Evolutionary conservation across 1,140 invertebrate genomes (phyloP).

Genomic region (Atta cephalotes): DNA sequence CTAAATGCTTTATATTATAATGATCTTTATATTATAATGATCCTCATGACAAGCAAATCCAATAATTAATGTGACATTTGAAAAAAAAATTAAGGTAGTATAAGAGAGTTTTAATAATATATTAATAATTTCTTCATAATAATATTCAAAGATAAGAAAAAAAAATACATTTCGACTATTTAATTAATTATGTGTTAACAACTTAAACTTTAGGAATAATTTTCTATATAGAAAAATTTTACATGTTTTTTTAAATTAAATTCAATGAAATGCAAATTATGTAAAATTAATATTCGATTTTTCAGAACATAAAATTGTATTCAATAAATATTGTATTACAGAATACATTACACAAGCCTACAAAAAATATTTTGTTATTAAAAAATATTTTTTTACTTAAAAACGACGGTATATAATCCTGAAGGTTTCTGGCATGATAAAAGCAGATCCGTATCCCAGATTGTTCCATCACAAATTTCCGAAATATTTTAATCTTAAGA

Average conservation of each 20-base stretch:
- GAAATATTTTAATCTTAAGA: too few relatives aligned
- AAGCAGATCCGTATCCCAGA: too few relatives aligned
- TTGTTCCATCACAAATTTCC: too few relatives aligned
- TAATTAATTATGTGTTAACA: not conserved
- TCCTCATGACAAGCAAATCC: not conserved
- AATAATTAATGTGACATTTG: not conserved
- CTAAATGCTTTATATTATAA: not conserved
- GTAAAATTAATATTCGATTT: not conserved
- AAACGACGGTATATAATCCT: too few relatives aligned
- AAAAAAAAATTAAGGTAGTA: constrained; percentile 19
- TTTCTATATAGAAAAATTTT: not conserved
- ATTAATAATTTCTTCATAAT: not conserved
- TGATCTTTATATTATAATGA: not conserved
- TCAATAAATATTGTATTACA: not conserved
- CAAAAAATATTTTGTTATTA: too few relatives aligned
- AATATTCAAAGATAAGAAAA: not conserved
- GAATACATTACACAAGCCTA: not conserved
- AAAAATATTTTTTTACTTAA: too few relatives aligned
- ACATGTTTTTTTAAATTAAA: not conserved
- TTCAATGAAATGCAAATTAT: not conserved
- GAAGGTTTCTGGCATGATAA: too few relatives aligned
- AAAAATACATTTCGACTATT: not conserved
- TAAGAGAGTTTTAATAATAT: not conserved
- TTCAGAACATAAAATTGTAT: not conserved
- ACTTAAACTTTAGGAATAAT: not conserved